Evolutionary conservation across 2,113 vertebrate genomes (phyloP).

Genomic region (Stomatorhinus ivindoensis): DNA sequence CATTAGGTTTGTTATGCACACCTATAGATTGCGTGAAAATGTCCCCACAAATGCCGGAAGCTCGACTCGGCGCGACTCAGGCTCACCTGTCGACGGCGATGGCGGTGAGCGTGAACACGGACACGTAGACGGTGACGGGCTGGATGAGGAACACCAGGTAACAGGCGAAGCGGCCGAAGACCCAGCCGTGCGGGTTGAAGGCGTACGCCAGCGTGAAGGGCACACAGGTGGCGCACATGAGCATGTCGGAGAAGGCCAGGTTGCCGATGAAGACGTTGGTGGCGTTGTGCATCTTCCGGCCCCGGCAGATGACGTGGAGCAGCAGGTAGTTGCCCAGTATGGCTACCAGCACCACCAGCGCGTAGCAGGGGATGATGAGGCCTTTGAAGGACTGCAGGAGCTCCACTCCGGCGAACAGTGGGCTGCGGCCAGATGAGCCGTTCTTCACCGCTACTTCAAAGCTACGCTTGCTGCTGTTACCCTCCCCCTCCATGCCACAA

Average conservation of each 20-base stretch:
- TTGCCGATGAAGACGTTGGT: conserved; percentile 85
- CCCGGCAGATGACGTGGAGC: conserved; percentile 75
- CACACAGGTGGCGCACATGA: conserved; percentile 78
- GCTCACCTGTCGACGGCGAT: conserved; percentile 76
- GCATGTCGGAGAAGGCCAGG: conserved; percentile 80
- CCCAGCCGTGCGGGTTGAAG: conserved; percentile 76
- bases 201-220: conserved; percentile 79
- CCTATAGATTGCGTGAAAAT: neutral
- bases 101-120: conserved; percentile 77
- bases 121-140: conserved; percentile 78
- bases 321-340: conserved; percentile 77
- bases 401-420: conserved; percentile 68
- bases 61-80: neutral
- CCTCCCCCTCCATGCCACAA: conserved; percentile 12
- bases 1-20: neutral
- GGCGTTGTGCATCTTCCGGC: conserved; percentile 80
- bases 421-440: conserved; percentile 54
- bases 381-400: conserved; percentile 76
- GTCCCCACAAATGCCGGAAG: neutral
- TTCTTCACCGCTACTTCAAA: conserved; percentile 60
- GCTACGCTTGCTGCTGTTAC: conserved; percentile 39
- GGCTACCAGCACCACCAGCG: conserved; percentile 68
- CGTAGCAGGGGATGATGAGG: conserved; percentile 76
- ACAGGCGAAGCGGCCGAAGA: conserved; percentile 77
- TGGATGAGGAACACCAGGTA: conserved; percentile 80